Evolutionary conservation across 2,888 invertebrate genomes (phyloP).

Genomic region (Macrosiphum euphorbiae): DNA sequence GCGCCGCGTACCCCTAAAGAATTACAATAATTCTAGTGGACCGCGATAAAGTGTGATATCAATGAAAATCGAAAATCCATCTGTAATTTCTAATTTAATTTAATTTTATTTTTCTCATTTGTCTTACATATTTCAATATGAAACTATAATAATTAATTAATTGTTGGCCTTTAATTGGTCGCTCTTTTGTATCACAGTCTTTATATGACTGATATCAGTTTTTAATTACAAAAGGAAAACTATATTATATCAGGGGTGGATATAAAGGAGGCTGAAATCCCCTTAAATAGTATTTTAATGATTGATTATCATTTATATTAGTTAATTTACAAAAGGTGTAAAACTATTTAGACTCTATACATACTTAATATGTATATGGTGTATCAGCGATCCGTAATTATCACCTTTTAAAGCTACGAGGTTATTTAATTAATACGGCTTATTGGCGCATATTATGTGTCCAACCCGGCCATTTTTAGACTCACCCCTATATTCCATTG

Average conservation of each 20-base stretch:
- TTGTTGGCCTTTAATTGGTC: too few relatives aligned
- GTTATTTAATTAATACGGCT: background rate
- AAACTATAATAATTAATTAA: too few relatives aligned
- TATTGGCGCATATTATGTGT: background rate
- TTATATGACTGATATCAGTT: background rate
- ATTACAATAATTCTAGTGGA: background rate
- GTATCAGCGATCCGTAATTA: background rate
- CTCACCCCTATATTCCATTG: background rate
- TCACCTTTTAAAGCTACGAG: background rate
- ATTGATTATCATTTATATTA: background rate
- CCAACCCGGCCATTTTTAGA: background rate
- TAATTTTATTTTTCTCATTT: background rate
- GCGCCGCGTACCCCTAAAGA: background rate
- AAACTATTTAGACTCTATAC: background rate
- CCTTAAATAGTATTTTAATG: background rate
- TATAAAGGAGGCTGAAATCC: background rate
- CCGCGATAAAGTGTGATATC: background rate
- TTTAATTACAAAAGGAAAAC: background rate
- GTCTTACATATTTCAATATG: too few relatives aligned
- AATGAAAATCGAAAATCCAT: background rate
- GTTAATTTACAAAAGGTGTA: background rate
- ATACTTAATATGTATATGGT: background rate
- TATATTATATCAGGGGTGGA: background rate
- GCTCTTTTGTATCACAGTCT: too few relatives aligned
- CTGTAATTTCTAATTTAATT: background rate